These are phyloP conservation scores for Ceratosolen fusciceps DNA, from an alignment of 1,140 invertebrate genomes.

Conservation along the genomic window DNA sequence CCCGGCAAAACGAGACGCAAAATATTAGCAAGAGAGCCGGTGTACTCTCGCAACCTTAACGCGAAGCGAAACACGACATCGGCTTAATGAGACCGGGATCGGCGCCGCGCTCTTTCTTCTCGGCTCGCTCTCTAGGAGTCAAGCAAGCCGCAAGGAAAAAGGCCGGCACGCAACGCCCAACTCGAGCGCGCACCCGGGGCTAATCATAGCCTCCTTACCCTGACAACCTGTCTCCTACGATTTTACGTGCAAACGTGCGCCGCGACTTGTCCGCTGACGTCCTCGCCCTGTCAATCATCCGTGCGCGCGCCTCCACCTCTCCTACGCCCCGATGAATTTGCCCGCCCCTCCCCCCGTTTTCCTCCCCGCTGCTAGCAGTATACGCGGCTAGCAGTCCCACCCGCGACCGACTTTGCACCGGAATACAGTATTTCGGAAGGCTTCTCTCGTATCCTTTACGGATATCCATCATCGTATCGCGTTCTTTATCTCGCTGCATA, in stretches of 20 bases:
- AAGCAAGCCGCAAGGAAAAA: neutral
- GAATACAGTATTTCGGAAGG: neutral
- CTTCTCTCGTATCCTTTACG: neutral
- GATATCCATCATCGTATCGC: too few relatives aligned
- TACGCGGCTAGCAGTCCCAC: too few relatives aligned
- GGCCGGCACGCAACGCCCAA: neutral
- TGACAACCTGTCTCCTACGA: conserved; percentile 72
- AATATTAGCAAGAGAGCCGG: neutral
- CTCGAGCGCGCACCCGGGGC: conserved; percentile 53
- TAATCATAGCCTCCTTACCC: conserved; percentile 68
- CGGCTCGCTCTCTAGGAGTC: neutral
- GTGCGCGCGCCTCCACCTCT: neutral
- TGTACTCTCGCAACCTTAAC: neutral
- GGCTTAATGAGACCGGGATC: neutral
- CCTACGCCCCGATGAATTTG: neutral
- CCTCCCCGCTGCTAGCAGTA: too few relatives aligned
- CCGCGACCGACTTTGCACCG: neutral
- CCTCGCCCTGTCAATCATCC: neutral
- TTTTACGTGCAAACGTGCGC: conserved; percentile 67
- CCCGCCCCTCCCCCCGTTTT: too few relatives aligned
- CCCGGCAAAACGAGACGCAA: neutral
- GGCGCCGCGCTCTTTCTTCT: neutral
- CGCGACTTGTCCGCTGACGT: neutral
- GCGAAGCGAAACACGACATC: neutral
- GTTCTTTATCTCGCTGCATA: too few relatives aligned